Evolutionary conservation across 1,140 invertebrate genomes (phyloP), one percentile per base, ranked within the genome.

Genomic region (Zaprionus camerounensis): DNA sequence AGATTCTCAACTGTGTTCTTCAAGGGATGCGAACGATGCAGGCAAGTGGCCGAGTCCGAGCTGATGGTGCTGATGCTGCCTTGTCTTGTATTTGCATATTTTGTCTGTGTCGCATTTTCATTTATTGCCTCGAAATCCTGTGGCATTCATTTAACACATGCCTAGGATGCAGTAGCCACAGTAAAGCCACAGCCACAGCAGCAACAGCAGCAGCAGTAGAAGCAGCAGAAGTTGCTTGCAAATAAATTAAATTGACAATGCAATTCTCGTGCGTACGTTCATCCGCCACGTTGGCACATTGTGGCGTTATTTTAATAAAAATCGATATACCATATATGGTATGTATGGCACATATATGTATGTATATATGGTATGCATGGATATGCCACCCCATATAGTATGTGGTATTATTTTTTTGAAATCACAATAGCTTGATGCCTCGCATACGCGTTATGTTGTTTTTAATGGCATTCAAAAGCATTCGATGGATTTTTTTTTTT

Each of bases 241-340:
- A 74, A 80, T 75, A 80, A 80, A 75, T 80, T 80, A 74, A 78
- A 80, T 80, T 80, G 41, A 22, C 57, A 71, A 66, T 78, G 71
- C 78, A 75, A 78, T 75, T 80, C 78, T 46, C 41, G 64, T 64
- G 73, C 72, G 41, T 63, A 59, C 36, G 34, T 64, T 31, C 56
- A 36, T 64, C 59, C 46, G 36, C 36, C 36, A 41, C 44, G 24
- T 65, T 41, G 63, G 34, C 28, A 80, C 65, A 66, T 78, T 71
- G 66, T 66, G 74, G 71, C 71, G 71, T 78, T 80, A 74, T 80
- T 78, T 78, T 78, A 80, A 80, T 71, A 67, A 75, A 78, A 80
- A 78, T 67, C 62, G 59, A 67, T 78, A 66, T 53, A n/a, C 11
- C 17, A 51, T 56, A 22, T 20, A 41, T 22, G 24, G 9, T 9